These are phyloP conservation scores for Trachelus troglodyta DNA, from an alignment of 2,888 invertebrate species.

Conservation along the genomic window DNA sequence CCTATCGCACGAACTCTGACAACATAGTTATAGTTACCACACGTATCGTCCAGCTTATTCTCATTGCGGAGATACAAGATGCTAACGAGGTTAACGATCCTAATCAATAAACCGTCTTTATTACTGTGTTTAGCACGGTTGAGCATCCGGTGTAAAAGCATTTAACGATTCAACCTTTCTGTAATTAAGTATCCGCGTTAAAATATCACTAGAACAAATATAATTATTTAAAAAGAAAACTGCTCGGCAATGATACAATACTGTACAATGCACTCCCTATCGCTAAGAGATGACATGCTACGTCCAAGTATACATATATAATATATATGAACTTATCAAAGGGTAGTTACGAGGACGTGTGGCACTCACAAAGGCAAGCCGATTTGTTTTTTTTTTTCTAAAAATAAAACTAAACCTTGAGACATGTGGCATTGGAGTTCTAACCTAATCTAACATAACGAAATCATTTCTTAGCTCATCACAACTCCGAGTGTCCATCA, in stretches of 20 bases:
- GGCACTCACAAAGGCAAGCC: too few species aligned
- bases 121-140: not conserved
- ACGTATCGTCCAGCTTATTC: not conserved
- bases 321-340: too few species aligned
- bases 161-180: not conserved
- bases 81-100: not conserved
- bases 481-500: too few species aligned
- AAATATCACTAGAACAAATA: not conserved
- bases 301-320: not conserved
- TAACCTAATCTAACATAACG: too few species aligned
- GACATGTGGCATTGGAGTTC: too few species aligned
- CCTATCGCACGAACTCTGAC: not conserved
- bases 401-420: too few species aligned
- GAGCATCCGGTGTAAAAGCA: not conserved
- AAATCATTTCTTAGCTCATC: too few species aligned
- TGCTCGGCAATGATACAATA: not conserved
- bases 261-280: not conserved
- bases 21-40: not conserved
- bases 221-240: not conserved
- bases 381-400: too few species aligned
- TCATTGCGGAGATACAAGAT: not conserved
- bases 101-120: not conserved
- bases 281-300: not conserved
- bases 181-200: not conserved
- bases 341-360: too few species aligned